Conservation (phyloP, 2,797 vertebrate species). For the Lagodon rhomboides region DNA sequence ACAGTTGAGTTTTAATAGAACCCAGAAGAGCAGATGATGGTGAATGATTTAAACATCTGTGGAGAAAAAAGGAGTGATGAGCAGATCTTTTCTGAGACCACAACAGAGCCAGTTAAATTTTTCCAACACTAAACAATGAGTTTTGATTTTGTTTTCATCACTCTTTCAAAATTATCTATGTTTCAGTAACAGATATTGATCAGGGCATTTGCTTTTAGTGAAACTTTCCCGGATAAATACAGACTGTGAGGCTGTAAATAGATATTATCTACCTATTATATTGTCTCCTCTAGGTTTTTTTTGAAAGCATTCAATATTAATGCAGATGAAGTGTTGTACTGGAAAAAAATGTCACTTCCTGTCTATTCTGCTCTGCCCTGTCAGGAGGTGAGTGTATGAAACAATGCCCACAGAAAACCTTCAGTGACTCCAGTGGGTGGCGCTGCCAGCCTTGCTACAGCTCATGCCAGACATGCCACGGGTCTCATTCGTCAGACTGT, state of each 20-base stretch:
- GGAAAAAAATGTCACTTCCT: slow-evolving; percentile 9
- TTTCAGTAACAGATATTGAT: slow-evolving; percentile 1
- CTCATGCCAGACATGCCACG: slow-evolving; percentile 84
- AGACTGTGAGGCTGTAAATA: background rate
- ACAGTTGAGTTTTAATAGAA: slow-evolving; percentile 44
- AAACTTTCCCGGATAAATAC: background rate
- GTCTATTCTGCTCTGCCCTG: slow-evolving; percentile 9
- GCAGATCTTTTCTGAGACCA: background rate
- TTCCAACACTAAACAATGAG: background rate
- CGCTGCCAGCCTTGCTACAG: slow-evolving; percentile 85
- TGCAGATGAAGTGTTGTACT: background rate
- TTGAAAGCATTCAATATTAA: background rate
- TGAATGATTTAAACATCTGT: slow-evolving; percentile 2
- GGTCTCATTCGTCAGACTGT: slow-evolving; percentile 81
- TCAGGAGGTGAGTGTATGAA: slow-evolving; percentile 84
- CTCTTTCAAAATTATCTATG: background rate
- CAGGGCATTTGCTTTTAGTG: background rate
- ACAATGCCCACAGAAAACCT: slow-evolving; percentile 83
- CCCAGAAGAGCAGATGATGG: slow-evolving; percentile 9
- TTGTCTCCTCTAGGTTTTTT: background rate
- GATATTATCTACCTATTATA: background rate
- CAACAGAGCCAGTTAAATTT: background rate
- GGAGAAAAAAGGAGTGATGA: slow-evolving; percentile 4
- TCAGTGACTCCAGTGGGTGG: slow-evolving; percentile 82
- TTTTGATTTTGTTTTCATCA: background rate